Evolutionary conservation across 2,888 invertebrate genomes (phyloP).

Genomic region (Tridacna gigas): DNA sequence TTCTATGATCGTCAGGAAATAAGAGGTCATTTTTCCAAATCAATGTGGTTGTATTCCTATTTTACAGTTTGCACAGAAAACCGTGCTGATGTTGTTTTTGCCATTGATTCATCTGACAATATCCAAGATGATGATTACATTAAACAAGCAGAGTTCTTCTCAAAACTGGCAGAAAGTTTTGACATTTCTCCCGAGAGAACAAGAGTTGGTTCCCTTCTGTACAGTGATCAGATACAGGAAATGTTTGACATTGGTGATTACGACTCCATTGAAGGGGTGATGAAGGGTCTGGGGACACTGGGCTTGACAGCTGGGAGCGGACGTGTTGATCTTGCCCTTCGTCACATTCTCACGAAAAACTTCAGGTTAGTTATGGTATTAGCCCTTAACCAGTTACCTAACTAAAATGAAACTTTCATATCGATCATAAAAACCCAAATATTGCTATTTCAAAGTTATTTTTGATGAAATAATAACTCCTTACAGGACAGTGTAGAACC

Average conservation of each 20-base stretch:
- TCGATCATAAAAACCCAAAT: too few species aligned
- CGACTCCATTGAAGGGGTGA: slow-evolving; percentile 64
- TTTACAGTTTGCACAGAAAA: slow-evolving; percentile 72
- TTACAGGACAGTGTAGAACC: too few species aligned
- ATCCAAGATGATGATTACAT: slow-evolving; percentile 74
- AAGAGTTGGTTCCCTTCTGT: slow-evolving; percentile 76
- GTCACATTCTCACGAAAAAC: slow-evolving; percentile 72
- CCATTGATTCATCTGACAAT: slow-evolving; percentile 76
- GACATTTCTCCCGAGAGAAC: slow-evolving; percentile 70
- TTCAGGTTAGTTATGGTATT: slow-evolving; percentile 61
- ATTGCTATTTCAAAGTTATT: too few species aligned
- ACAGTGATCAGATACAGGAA: slow-evolving; percentile 72
- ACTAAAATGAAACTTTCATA: too few species aligned
- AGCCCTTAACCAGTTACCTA: neutral
- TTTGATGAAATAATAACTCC: too few species aligned
- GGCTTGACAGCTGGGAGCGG: slow-evolving; percentile 69
- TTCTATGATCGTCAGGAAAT: too few species aligned
- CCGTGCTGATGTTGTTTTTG: slow-evolving; percentile 74
- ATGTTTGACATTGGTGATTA: slow-evolving; percentile 71
- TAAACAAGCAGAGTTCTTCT: slow-evolving; percentile 77
- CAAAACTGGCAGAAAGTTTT: slow-evolving; percentile 72
- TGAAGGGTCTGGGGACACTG: slow-evolving; percentile 66
- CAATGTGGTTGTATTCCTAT: neutral
- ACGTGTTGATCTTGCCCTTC: slow-evolving; percentile 66
- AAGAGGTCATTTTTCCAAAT: too few species aligned